A percentile compares a stretch with the other conserved stretches of the same genome.
Evolutionary conservation across 2,113 vertebrate species (phyloP).

Genomic region (Elgaria multicarinata): DNA sequence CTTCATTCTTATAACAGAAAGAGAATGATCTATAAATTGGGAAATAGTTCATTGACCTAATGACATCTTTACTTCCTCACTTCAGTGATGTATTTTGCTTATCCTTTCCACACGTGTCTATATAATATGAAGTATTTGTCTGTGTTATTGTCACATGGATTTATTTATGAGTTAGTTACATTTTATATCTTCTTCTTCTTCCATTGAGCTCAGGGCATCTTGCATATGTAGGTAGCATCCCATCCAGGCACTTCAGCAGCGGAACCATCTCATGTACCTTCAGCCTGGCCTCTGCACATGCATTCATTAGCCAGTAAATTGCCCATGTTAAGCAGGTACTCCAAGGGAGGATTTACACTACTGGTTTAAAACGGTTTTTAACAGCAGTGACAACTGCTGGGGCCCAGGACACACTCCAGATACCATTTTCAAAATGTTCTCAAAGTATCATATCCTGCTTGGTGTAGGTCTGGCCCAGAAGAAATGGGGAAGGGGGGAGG

Average conservation of each 20-base stretch:
- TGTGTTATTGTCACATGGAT: conserved; percentile 8
- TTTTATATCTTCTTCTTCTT: not conserved
- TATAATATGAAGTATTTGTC: conserved; percentile 31
- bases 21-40: conserved; percentile 5
- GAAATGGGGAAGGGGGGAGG: not conserved
- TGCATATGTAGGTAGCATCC: not conserved
- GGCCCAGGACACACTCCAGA: no score
- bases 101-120: not conserved
- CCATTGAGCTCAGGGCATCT: not conserved
- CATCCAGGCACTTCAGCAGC: not conserved
- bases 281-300: not conserved
- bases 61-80: conserved; percentile 28
- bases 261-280: not conserved
- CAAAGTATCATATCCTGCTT: no score
- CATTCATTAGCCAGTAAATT: conserved; percentile 38
- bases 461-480: no score
- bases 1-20: not conserved
- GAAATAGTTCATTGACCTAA: conserved; percentile 27
- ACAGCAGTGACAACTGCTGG: no score
- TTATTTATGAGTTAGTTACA: not conserved
- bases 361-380: no score
- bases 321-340: not conserved
- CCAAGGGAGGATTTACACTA: no score
- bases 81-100: conserved; percentile 19
- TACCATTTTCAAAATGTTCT: no score